Conservation (phyloP, 2,888 invertebrate species). For the Cylloceria caligata region DNA sequence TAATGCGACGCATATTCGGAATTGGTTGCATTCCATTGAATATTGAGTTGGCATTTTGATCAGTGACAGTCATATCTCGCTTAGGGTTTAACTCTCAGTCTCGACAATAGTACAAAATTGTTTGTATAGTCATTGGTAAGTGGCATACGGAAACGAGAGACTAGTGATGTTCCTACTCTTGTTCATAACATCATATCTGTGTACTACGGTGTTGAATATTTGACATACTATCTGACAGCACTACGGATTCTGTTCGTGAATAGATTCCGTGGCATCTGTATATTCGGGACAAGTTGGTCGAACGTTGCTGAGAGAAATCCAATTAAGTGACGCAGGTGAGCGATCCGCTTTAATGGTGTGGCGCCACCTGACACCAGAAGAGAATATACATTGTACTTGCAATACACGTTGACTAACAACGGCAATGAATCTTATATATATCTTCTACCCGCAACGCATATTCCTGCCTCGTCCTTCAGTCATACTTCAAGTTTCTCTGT, state of each 20-base stretch:
- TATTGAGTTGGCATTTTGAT: slow-evolving; percentile 20
- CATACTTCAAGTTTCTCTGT: not conserved
- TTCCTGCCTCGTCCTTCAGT: not conserved
- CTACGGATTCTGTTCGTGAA: not conserved
- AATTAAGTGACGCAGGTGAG: slow-evolving; percentile 6
- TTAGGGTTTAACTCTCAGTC: not conserved
- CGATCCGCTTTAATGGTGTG: not conserved
- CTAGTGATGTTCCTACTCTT: not conserved
- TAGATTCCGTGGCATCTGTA: not conserved
- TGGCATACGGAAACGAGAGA: not conserved
- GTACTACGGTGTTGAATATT: not conserved
- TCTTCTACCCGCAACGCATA: no score
- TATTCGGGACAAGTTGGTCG: not conserved
- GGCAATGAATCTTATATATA: no score
- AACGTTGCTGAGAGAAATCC: slow-evolving; percentile 10
- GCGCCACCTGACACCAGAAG: not conserved
- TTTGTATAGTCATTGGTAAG: not conserved
- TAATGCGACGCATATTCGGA: not conserved
- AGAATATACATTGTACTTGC: not conserved
- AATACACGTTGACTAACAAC: not conserved
- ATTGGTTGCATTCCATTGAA: slow-evolving; percentile 10
- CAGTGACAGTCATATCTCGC: slow-evolving; percentile 12
- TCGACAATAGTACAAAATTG: slow-evolving; percentile 1
- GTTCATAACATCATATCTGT: not conserved
- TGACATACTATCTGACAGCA: not conserved